Evolutionary conservation across 2,888 invertebrate species (phyloP), one percentile per base, ranked within the genome.

Genomic region (Spisula subtruncata): DNA sequence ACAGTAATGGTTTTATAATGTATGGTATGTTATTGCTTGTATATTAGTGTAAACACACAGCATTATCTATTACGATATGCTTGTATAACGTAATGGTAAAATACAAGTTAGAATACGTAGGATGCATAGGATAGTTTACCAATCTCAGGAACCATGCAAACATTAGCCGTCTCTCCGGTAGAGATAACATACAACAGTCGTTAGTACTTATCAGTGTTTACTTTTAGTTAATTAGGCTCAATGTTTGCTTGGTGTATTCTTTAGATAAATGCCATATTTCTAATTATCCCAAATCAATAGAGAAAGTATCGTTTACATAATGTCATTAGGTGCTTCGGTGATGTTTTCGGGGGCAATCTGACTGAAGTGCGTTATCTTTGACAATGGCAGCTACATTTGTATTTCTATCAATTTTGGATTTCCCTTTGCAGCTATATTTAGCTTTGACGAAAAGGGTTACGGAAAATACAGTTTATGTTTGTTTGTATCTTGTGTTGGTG

Each of bases 261-360:
- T 10, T 25, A 66, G 60, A 66, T 66, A 66, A 66, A 25, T 66
- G 25, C 60, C 60, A 66, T 66, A 66, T 66, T 66, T 66, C 60
- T 66, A 66, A 66, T 66, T 6, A 66, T 66, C 25, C 25, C n/a
- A 25, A 25, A 66, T 66, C 60, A 12, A 66, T 66, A 66, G 10
- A 51, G 60, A 25, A 66, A 66, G 25, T 25, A 66, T 66, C 10
- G 25, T 66, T 66, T 66, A 25, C 60, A 0, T 4, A 12, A 25
- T 25, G 25, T 25, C 25, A 66, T 66, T 66, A 66, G 25, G 60
- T 66, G 25, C 60, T n/a, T n/a, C 12, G 60, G 20, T 25, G 12
- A n/a, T 66, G n/a, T n/a, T 66, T 25, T 66, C 2, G 2, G 41
- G 41, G 41, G 41, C 41, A 41, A 41, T 8, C 41, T 41, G 41